These are phyloP conservation scores for Dolichallabes microphthalmus DNA, from an alignment of 2,113 vertebrate genomes.

Conservation along the genomic window DNA sequence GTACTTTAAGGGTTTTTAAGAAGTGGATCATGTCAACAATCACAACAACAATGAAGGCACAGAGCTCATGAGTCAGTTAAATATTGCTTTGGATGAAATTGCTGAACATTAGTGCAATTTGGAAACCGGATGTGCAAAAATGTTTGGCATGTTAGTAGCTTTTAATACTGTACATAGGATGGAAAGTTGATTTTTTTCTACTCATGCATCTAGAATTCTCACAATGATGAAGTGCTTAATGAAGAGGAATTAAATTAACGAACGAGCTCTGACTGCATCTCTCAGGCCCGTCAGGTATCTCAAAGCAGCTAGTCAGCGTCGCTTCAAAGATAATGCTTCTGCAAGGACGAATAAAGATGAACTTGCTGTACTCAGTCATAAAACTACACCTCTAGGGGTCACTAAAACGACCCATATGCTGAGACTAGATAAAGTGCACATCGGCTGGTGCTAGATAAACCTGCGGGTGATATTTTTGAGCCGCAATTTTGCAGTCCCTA, in stretches of 20 bases:
- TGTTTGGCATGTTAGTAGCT: neutral
- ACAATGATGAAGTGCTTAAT: neutral
- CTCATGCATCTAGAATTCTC: neutral
- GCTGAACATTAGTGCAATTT: neutral
- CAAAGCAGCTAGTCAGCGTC: neutral
- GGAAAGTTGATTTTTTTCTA: no score
- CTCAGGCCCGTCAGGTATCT: neutral
- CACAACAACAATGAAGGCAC: no score
- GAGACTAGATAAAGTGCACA: neutral
- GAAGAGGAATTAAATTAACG: neutral
- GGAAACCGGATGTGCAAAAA: neutral
- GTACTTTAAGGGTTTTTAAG: neutral
- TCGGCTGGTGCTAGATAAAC: slow-evolving; percentile 22
- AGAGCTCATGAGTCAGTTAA: no score
- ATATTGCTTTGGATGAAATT: neutral
- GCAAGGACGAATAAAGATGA: slow-evolving; percentile 2
- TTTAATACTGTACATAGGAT: neutral
- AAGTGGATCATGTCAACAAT: no score
- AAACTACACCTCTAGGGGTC: neutral
- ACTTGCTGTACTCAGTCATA: neutral
- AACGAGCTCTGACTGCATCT: neutral
- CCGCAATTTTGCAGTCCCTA: slow-evolving; percentile 17
- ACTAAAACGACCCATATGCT: neutral
- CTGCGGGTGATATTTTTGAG: slow-evolving; percentile 2
- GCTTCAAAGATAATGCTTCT: neutral